Evolutionary conservation across 2,888 invertebrate species (phyloP), one percentile per base, ranked within the genome.

Genomic region (Isoperla grammatica): DNA sequence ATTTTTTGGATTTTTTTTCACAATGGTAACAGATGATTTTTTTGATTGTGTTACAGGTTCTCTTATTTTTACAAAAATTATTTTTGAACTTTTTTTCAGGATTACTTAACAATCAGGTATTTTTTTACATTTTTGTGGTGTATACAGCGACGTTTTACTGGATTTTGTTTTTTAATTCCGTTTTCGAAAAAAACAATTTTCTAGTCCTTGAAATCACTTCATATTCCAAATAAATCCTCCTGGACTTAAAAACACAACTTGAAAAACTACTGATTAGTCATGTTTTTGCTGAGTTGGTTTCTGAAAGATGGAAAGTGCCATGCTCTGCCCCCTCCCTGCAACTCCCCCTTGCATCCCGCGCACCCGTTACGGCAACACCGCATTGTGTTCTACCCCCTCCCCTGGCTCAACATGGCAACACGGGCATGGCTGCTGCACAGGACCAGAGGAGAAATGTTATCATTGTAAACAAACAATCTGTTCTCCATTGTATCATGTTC

Each of bases 221-320:
- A 59, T 59, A 57, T 56, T 62, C 53, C 62, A 62, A 61, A 50
- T 59, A 53, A 19, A 39, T 39, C 53, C 35, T 53, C 53, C 53
- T 53, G 53, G 17, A 67, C 29, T 22, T 35, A 48, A 56, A 15
- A 12, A 22, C 40, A 37, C 11, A 15, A 59, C 19, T 43, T 39
- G 15, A 11, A 40, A 13, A 37, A 46, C 43, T 50, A 50, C 6
- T 19, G 17, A 29, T 35, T 15, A 50, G 35, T 35, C 13, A 17
- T 8, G 37, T 35, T 66, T 64, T 60, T 49, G 56, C 58, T 61
- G 60, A 62, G 55, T 43, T 56, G 50, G 56, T 61, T 64, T 58
- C 62, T 50, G 61, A 63, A 54, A 64, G 62, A 62, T 64, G 61
- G 64, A 59, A 61, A 71, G 71, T 71, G 70, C 71, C 71, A 72